Percentiles rank a stretch among this genome's conserved stretches.
These are phyloP conservation scores for Saturnia japonica DNA, from an alignment of 2,888 invertebrate species.

Conservation along the genomic window DNA sequence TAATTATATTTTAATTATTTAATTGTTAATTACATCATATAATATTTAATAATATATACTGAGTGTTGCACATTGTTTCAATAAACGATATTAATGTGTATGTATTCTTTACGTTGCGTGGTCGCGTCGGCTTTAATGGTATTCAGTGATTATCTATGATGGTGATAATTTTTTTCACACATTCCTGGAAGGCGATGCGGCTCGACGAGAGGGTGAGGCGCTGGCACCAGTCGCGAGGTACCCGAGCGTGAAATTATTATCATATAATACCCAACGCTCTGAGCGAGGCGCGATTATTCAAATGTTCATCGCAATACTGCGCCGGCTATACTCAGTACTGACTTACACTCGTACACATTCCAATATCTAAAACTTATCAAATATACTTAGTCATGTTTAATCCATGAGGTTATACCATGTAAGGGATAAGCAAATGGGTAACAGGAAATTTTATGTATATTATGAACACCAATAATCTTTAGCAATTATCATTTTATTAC, in stretches of 20 bases:
- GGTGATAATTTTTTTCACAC: conserved; percentile 69
- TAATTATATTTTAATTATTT: too few species aligned
- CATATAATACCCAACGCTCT: conserved; percentile 74
- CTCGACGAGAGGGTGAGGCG: conserved; percentile 45
- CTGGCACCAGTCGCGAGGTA: conserved; percentile 56
- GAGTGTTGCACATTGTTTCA: too few species aligned
- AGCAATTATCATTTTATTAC: conserved; percentile 69
- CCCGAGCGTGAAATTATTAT: conserved; percentile 80
- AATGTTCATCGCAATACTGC: conserved; percentile 66
- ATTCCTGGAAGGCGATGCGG: conserved; percentile 60
- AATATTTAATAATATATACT: too few species aligned
- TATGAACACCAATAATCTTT: conserved; percentile 71
- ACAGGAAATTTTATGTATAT: conserved; percentile 80
- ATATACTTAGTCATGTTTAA: conserved; percentile 70
- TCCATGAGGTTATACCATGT: conserved; percentile 76
- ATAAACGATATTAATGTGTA: conserved; percentile 1
- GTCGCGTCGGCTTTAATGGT: conserved; percentile 37
- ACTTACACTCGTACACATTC: conserved; percentile 54
- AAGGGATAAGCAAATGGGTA: conserved; percentile 80
- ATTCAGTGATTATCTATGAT: conserved; percentile 38
- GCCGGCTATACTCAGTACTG: conserved; percentile 31
- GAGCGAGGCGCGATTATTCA: conserved; percentile 76
- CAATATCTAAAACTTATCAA: conserved; percentile 73
- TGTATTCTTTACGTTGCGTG: conserved; percentile 23
- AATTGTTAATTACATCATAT: too few species aligned